Evolutionary conservation across 2,113 vertebrate species (phyloP), one percentile per base, ranked within the genome.

Genomic region (Aspidoscelis tigris): DNA sequence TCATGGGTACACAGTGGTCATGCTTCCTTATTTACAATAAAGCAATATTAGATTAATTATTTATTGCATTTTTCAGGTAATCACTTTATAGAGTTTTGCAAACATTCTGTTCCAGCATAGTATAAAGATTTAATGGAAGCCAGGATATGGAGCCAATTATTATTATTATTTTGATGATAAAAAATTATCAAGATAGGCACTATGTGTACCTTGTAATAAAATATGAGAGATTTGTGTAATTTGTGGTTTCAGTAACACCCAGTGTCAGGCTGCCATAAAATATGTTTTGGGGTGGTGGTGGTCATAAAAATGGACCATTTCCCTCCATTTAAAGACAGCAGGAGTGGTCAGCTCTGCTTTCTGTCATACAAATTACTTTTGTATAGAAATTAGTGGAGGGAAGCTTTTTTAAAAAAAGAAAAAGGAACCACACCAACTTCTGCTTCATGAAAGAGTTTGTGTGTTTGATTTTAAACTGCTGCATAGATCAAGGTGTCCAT

Each of bases 351-450:
- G 61, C 76, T 91, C 86, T 93, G 82, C 70, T 80, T 94, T 94
- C 89, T 88, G 91, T 94, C 88, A 78, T 85, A 81, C 86, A 93
- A 88, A 76, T 94, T 93, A 92, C 92, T 95, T 95, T 93, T 88
- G 83, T 90, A 72, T 88, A 50, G 76, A 90, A 91, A 89, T 90
- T 73, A 88, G 66, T 20, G 76, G 76, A 22, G 16, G 16, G 88
- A 84, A 84, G 53, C 75, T 86, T 94, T 91, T 22, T 47, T 44
- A 44, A n/a, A 61, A 41, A 71, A 69, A 69, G 18, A 92, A 87
- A 91, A 79, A 92, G 81, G 0, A 87, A 61, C 88, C 78, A 76
- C 87, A 87, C 79, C 33, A 66, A 68, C 82, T 82, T 83, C 55
- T 88, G 84, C 81, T 75, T 89, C 84, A 76, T 21, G 90, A 93